phyloP scores from a whole-genome alignment of 35 echinoderm and acorn worm species.

The Strongylocentrotus purpuratus region DNA sequence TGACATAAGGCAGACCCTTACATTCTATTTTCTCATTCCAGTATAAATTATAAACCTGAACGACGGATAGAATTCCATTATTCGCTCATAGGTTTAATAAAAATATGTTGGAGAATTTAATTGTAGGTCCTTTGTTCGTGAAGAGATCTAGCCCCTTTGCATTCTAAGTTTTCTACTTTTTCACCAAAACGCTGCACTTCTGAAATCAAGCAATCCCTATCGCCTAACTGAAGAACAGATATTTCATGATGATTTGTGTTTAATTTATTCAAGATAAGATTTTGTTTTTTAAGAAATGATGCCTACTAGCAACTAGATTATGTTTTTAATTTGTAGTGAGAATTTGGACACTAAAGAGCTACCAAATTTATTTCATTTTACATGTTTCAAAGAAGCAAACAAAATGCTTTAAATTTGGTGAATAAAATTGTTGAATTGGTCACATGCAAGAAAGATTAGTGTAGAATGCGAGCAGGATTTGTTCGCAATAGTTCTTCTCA shows the following conservation, averaged over 20 bases:
- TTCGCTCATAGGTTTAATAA: neutral
- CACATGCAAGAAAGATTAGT: neutral
- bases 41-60: neutral
- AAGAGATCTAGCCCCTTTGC: neutral
- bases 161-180: neutral
- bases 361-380: neutral
- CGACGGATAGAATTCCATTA: neutral
- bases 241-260: neutral
- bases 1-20: neutral
- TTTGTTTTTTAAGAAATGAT: neutral
- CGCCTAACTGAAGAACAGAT: neutral
- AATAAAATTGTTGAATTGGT: neutral
- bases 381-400: neutral
- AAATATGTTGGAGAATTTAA: no score
- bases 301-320: neutral
- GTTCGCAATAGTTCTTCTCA: neutral
- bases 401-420: neutral
- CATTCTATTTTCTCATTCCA: neutral
- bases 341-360: neutral
- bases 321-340: neutral
- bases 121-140: neutral
- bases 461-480: neutral
- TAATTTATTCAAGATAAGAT: neutral
- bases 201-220: neutral
- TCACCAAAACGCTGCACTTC: neutral